Percentiles rank a stretch among this genome's conserved stretches.
phyloP scores from a whole-genome alignment of 2,113 vertebrate species.

The Lophura nycthemera region DNA sequence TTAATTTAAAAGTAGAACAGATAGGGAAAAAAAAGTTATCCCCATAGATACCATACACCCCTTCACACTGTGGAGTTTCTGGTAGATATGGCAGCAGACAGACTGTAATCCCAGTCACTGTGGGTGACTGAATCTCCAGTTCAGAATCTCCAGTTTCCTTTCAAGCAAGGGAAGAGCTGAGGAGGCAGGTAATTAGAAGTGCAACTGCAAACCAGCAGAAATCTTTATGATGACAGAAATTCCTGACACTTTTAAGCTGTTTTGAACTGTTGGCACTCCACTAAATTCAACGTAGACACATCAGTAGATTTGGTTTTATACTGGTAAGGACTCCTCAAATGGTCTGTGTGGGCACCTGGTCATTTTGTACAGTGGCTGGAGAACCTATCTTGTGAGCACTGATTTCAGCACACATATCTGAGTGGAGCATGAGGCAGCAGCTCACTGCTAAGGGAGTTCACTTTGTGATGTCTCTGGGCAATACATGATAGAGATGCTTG shows the following conservation, averaged over 20 bases:
- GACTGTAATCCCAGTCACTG: background rate
- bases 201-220: background rate
- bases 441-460: background rate
- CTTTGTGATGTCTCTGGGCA: background rate
- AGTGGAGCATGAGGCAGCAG: background rate
- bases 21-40: background rate
- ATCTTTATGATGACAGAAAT: background rate
- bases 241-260: background rate
- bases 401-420: background rate
- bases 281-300: background rate
- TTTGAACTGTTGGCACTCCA: background rate
- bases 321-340: background rate
- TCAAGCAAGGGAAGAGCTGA: background rate
- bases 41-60: fast-evolving
- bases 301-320: background rate
- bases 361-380: background rate
- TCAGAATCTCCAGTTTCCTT: background rate
- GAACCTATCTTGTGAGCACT: background rate
- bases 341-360: background rate
- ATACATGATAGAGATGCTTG: background rate
- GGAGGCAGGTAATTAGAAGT: background rate
- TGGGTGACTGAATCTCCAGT: background rate
- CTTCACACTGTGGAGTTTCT: background rate
- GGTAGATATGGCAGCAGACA: background rate
- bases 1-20: background rate